These are phyloP conservation scores for Gambusia holbrooki DNA, from an alignment of 2,113 vertebrate genomes.

Conservation along the genomic window DNA sequence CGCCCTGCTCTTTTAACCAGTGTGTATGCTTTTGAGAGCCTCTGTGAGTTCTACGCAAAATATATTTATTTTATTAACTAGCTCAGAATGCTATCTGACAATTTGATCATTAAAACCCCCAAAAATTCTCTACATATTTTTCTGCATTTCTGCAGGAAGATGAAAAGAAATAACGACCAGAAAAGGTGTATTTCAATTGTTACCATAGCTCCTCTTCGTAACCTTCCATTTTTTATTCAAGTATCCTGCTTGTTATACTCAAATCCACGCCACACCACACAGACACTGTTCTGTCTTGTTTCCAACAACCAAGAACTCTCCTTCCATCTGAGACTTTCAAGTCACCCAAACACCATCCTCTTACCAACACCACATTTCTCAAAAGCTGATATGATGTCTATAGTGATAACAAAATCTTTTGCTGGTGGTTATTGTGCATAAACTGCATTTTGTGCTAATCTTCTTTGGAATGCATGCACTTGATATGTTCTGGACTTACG, in stretches of 20 bases:
- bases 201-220: conserved; percentile 2
- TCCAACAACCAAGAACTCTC: not conserved
- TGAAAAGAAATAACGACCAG: no score
- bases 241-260: conserved; percentile 16
- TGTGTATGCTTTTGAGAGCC: no score
- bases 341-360: not conserved
- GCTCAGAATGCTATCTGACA: no score
- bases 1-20: no score
- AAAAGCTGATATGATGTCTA: not conserved
- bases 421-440: conserved; percentile 14
- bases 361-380: conserved; percentile 1
- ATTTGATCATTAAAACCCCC: no score
- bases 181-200: not conserved
- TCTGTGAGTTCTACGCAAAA: no score
- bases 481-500: conserved; percentile 88
- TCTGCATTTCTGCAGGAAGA: no score
- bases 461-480: conserved; percentile 61
- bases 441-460: conserved; percentile 11
- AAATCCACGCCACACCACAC: conserved; percentile 19
- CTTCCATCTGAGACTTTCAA: not conserved
- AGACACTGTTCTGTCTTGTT: conserved; percentile 3
- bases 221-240: conserved; percentile 18
- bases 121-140: no score
- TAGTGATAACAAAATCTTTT: not conserved
- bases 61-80: no score